phyloP scores from a whole-genome alignment of 1,140 invertebrate species.

The Drosophila littoralis region DNA sequence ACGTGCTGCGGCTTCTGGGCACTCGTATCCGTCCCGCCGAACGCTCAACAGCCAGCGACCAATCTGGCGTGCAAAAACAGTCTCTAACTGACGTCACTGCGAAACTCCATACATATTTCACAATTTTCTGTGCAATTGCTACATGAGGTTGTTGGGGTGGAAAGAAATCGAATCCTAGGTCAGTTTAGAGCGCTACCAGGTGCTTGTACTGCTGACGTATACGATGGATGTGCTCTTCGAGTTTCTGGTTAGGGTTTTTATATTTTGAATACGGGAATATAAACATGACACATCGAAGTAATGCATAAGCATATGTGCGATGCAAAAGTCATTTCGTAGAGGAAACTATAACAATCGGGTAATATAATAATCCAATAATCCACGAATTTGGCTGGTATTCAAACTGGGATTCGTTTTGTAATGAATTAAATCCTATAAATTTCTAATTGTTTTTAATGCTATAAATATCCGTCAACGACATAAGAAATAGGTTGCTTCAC shows the following conservation, averaged over 20 bases:
- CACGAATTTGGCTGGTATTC: too few relatives aligned
- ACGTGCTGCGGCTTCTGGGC: constrained; percentile 63
- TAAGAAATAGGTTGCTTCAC: too few relatives aligned
- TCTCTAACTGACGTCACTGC: constrained; percentile 21
- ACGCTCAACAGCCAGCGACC: constrained; percentile 10
- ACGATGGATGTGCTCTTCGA: not conserved
- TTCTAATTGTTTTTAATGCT: too few relatives aligned
- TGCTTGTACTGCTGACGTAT: not conserved
- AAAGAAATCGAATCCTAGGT: constrained; percentile 16
- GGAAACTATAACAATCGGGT: too few relatives aligned
- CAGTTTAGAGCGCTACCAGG: constrained; percentile 6
- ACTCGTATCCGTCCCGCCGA: constrained; percentile 38
- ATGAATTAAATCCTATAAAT: too few relatives aligned
- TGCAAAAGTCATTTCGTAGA: too few relatives aligned
- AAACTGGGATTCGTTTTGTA: too few relatives aligned
- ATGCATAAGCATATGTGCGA: too few relatives aligned
- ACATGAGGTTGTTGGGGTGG: not conserved
- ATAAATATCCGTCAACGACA: too few relatives aligned
- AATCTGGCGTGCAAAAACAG: constrained; percentile 30
- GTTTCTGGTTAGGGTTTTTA: not conserved
- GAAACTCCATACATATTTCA: constrained; percentile 29
- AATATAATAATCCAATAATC: too few relatives aligned
- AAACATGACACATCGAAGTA: too few relatives aligned
- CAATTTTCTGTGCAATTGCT: constrained; percentile 15
- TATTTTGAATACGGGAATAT: too few relatives aligned